Evolutionary conservation across 2,888 invertebrate species (phyloP).

Genomic region (Eurois occulta): DNA sequence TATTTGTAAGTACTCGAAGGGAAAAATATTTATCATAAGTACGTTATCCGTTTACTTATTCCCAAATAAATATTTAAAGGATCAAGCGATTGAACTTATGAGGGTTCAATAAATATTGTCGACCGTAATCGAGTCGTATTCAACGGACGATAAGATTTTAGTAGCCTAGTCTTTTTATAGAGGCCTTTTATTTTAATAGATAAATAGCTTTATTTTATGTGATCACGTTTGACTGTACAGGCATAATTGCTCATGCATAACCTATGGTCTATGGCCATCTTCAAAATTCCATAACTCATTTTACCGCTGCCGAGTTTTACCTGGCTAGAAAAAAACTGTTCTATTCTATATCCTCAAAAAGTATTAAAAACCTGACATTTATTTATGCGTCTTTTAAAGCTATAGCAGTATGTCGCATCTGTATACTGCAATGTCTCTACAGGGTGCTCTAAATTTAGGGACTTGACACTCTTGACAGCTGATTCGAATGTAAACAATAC

Average conservation of each 20-base stretch:
- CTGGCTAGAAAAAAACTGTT: too few species aligned
- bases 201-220: background rate
- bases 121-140: slow-evolving; percentile 14
- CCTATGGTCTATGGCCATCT: background rate
- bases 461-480: slow-evolving; percentile 6
- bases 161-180: background rate
- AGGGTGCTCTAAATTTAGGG: slow-evolving; percentile 16
- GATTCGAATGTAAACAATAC: slow-evolving; percentile 11
- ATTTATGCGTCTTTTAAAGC: background rate
- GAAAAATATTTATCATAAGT: background rate
- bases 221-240: too few species aligned
- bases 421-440: background rate
- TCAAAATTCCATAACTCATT: too few species aligned
- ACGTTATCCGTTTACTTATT: slow-evolving; percentile 8
- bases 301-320: too few species aligned
- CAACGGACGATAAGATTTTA: background rate
- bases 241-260: too few species aligned
- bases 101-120: slow-evolving; percentile 14
- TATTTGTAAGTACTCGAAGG: background rate
- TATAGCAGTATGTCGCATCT: background rate
- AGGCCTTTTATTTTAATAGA: background rate
- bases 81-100: background rate
- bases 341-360: too few species aligned
- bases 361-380: slow-evolving; percentile 10
- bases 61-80: slow-evolving; percentile 21